Conservation (phyloP, 2,797 vertebrate genomes). For the Artibeus jamaicensis region DNA sequence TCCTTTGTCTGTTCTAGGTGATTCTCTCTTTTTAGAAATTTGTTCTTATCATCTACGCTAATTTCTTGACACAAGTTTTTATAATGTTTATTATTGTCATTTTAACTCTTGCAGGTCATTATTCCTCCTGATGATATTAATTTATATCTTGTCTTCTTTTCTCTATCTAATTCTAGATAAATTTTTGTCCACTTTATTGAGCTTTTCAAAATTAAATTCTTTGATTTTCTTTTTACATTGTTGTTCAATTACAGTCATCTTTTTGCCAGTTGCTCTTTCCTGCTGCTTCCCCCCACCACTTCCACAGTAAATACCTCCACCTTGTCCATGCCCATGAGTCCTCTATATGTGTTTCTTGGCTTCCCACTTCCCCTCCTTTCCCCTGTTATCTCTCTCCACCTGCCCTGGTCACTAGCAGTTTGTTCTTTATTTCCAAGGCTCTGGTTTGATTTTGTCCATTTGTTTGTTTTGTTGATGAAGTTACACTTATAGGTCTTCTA, state of each 20-base stretch:
- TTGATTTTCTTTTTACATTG: background rate
- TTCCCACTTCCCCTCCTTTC: too few relatives aligned
- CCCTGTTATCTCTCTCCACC: too few relatives aligned
- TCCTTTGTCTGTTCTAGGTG: background rate
- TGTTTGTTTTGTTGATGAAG: too few relatives aligned
- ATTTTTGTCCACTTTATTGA: background rate
- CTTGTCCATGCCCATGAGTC: too few relatives aligned
- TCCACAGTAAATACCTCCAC: too few relatives aligned
- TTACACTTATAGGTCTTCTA: background rate
- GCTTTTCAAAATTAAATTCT: background rate
- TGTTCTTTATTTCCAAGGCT: too few relatives aligned
- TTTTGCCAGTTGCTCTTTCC: too few relatives aligned
- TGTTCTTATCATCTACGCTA: background rate
- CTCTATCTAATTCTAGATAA: background rate
- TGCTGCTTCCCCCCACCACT: too few relatives aligned
- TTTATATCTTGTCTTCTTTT: background rate
- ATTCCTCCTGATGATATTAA: background rate
- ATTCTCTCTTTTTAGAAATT: background rate
- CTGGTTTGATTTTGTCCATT: too few relatives aligned
- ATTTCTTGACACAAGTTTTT: background rate
- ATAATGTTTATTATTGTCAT: background rate
- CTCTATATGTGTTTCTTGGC: too few relatives aligned
- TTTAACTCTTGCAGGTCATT: background rate
- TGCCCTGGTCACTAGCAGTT: too few relatives aligned
- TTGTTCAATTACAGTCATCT: too few relatives aligned